A percentile compares a stretch with the other conserved stretches of the same genome.
Evolutionary conservation across 2,888 invertebrate genomes (phyloP).

Genomic region (Punctoribates punctum): DNA sequence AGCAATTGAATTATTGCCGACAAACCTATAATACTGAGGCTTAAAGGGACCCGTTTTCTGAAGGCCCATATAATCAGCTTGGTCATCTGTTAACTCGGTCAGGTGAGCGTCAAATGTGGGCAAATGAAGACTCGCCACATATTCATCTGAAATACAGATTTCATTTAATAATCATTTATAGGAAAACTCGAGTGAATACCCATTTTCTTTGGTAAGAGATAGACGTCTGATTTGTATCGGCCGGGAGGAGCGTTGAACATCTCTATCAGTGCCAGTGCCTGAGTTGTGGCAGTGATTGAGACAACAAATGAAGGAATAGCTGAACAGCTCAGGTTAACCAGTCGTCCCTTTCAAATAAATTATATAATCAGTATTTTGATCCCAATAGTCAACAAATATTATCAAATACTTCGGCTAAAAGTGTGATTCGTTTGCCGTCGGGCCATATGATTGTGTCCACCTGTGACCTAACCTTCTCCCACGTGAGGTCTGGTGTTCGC

Average conservation of each 20-base stretch:
- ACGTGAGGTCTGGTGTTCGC: slow-evolving; percentile 86
- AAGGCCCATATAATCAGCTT: slow-evolving; percentile 94
- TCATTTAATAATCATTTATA: slow-evolving; percentile 22
- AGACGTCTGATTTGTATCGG: slow-evolving; percentile 94
- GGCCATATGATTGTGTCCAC: slow-evolving; percentile 99
- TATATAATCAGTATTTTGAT: too few species aligned
- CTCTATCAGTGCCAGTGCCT: slow-evolving; percentile 93
- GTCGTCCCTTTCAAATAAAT: slow-evolving; percentile 63
- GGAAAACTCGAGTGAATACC: slow-evolving; percentile 58
- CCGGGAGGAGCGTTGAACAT: slow-evolving; percentile 91
- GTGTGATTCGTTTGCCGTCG: slow-evolving; percentile 87
- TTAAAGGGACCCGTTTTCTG: slow-evolving; percentile 98
- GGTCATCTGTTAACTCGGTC: slow-evolving; percentile 91
- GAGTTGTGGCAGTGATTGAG: slow-evolving; percentile 94
- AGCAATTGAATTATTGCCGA: neutral
- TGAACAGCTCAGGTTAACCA: slow-evolving; percentile 91
- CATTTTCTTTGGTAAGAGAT: slow-evolving; percentile 97
- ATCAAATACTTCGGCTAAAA: slow-evolving; percentile 70
- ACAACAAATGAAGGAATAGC: slow-evolving; percentile 97
- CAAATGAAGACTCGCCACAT: slow-evolving; percentile 92
- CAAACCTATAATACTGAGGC: slow-evolving; percentile 92
- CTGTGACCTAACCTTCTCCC: slow-evolving; percentile 96
- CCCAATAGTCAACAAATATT: too few species aligned
- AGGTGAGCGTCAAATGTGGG: slow-evolving; percentile 96
- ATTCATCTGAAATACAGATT: slow-evolving; percentile 93